Conservation (phyloP, 2,797 vertebrate species). For the Rhyacichthys aspro region DNA sequence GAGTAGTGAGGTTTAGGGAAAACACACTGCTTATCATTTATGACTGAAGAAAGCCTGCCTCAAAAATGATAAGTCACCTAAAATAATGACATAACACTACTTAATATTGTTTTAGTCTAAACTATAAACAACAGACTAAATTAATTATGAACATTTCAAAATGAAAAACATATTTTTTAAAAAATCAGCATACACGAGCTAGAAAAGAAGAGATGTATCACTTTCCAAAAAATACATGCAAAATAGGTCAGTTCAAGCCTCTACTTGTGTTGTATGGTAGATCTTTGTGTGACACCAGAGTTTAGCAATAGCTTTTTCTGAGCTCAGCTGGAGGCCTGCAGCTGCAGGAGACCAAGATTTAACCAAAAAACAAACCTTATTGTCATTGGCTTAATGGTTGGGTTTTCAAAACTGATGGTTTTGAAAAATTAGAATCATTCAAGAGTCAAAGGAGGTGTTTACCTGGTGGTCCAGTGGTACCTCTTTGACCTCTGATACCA, state of each 20-base stretch:
- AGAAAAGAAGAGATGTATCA: constrained; percentile 45
- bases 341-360: constrained; percentile 27
- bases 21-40: constrained; percentile 59
- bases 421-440: neutral
- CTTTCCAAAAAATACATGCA: constrained; percentile 47
- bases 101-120: no score
- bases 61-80: neutral
- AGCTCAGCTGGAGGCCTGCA: constrained; percentile 25
- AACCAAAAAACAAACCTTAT: constrained; percentile 3
- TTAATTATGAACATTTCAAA: neutral
- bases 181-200: constrained; percentile 11
- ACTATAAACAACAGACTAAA: neutral
- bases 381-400: constrained; percentile 17
- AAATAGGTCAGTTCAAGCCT: constrained; percentile 49
- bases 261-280: constrained; percentile 38
- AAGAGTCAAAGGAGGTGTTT: constrained; percentile 21
- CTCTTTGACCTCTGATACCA: constrained; percentile 90
- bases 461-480: constrained; percentile 90
- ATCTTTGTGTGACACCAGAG: constrained; percentile 1
- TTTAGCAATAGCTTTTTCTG: no score
- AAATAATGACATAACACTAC: neutral
- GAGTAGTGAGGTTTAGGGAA: constrained; percentile 40
- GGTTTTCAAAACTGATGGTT: neutral
- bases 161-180: no score
- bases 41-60: constrained; percentile 28